Evolutionary conservation across 2,797 vertebrate species (phyloP), one percentile per base, ranked within the genome.

Genomic region (Anas acuta): DNA sequence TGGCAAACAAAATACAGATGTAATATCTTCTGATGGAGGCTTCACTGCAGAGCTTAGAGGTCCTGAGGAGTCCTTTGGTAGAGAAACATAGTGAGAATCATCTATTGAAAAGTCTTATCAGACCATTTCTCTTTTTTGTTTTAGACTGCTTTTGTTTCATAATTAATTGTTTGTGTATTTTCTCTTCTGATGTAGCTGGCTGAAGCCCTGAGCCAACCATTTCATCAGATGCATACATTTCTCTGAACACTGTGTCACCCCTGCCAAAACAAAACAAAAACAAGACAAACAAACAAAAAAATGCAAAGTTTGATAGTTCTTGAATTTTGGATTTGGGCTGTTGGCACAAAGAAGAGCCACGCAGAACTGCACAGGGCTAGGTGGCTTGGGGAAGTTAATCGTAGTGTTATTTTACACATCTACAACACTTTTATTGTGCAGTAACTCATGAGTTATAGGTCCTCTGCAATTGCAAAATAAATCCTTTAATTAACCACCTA

Each of bases 401-500:
- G 3, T 62, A 93, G 95, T 94, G 96, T 93, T 96, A 83, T 78
- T 96, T 97, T 97, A 97, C 96, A 96, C 93, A 96, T 96, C 95
- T 96, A 96, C 96, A 96, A 90, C 96, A 82, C 94, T 96, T 97
- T 97, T 96, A 97, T 96, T 96, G 96, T 97, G 96, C 85, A 95
- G 95, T 96, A 96, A 96, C 91, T 91, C 94, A 73, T 94, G 94
- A 96, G 95, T 97, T 97, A 97, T 95, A 77, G 92, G 95, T 96
- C 94, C 95, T 95, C 87, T 94, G 96, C 94, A 96, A 96, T 95
- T 96, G 94, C 96, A 96, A 97, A 97, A 96, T 95, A 97, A 97
- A 97, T 96, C 95, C 96, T 96, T 96, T 97, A 97, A 96, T 97
- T 96, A 97, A 94, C 93, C 93, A 96, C 97, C 93, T 96, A 96